Base-by-base conservation (phyloP, 2,113 vertebrate genomes). In the Turnix velox region DNA sequence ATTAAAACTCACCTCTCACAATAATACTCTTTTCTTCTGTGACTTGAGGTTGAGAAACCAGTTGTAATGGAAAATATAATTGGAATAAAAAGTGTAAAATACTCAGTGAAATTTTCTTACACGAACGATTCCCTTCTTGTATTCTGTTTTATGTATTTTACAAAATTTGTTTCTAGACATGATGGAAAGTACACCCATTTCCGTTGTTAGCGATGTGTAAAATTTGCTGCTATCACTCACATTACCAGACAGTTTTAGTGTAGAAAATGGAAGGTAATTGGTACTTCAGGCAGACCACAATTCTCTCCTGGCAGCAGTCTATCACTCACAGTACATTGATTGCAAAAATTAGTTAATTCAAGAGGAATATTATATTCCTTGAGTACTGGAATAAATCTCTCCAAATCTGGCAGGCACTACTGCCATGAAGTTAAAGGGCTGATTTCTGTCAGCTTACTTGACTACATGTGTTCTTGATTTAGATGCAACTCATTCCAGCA, bases 311-410 rank as follows among this genome's bases (percentile, higher is more conserved):
- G 94, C 94, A 96, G 88, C 88, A 96, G 75, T 57, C 49, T 96
- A 97, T 96, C 95, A 96, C 93, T 97, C 97, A 96, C 74, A 95
- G 93, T 76, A 96, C 95, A 93, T 8, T 94, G 96, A 97, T 96
- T 97, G 94, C 93, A 97, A 97, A 97, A 97, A 97, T 97, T 97
- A 97, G 93, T 97, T 97, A 97, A 97, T 98, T 97, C 96, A 95
- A 94, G 93, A 95, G 94, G 96, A 97, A 95, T 92, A 95, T 96
- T 80, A 81, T 88, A 84, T 97, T 96, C 86, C 92, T 90, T 92
- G 76, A 92, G 88, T 94, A 62, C 46, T 93, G 79, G 37, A 84
- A 91, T 94, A 96, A 95, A 96, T 97, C 94, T 94, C 57, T 94
- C 69, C 18, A 90, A 83, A 84, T 95, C 93, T 51, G 96, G 78